These are phyloP conservation scores for Drosophila meridionalis DNA, from an alignment of 2,888 invertebrate species.

Conservation along the genomic window DNA sequence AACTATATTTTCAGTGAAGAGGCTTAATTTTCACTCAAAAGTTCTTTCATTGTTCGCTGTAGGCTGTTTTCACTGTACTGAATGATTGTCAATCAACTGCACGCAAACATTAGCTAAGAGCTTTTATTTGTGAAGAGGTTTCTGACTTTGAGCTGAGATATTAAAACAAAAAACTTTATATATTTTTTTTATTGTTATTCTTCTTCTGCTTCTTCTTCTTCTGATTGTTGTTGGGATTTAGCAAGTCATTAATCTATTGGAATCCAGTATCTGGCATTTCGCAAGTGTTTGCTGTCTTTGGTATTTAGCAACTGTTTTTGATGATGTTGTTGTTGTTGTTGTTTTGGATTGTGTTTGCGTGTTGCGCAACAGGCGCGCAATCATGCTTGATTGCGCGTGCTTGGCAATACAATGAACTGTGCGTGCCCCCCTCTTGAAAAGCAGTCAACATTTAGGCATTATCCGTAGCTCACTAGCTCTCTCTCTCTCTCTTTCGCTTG, in stretches of 20 bases:
- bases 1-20: not conserved
- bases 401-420: conserved; percentile 56
- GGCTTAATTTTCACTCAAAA: not conserved
- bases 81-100: not conserved
- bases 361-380: conserved; percentile 61
- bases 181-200: conserved; percentile 19
- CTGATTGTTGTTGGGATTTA: conserved; percentile 47
- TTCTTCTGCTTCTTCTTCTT: not conserved
- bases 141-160: not conserved
- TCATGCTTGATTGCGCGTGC: conserved; percentile 57
- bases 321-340: conserved; percentile 29
- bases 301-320: conserved; percentile 41
- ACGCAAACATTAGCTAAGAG: not conserved
- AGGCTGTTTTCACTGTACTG: not conserved
- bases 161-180: not conserved
- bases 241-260: conserved; percentile 60
- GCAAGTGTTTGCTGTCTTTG: conserved; percentile 34
- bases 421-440: not conserved
- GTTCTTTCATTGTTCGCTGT: not conserved
- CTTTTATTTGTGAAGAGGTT: not conserved
- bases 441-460: not conserved
- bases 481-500: not conserved
- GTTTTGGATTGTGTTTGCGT: conserved; percentile 15
- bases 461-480: not conserved
- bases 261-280: conserved; percentile 47